Conservation (phyloP, 2,888 invertebrate species). For the Nephrocerus scutellatus region DNA sequence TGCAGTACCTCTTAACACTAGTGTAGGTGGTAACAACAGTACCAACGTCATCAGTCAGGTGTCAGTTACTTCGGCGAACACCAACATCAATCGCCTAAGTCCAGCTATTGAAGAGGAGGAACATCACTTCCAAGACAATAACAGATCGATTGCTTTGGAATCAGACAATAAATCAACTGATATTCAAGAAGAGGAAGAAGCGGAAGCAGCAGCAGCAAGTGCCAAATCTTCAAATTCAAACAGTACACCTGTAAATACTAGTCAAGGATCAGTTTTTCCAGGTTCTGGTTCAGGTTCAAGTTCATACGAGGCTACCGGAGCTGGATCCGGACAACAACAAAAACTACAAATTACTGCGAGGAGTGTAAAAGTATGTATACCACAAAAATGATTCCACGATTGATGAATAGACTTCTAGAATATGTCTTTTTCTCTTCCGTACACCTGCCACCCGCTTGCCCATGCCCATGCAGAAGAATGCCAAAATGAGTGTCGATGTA, state of each 20-base stretch:
- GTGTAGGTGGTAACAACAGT: too few relatives aligned
- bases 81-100: slow-evolving; percentile 31
- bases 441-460: too few relatives aligned
- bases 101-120: slow-evolving; percentile 44
- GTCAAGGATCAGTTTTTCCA: too few relatives aligned
- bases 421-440: too few relatives aligned
- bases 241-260: too few relatives aligned
- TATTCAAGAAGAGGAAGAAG: slow-evolving; percentile 5
- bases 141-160: slow-evolving; percentile 32
- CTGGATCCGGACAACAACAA: too few relatives aligned
- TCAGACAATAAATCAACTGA: slow-evolving; percentile 17
- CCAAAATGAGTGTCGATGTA: slow-evolving; percentile 48
- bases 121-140: slow-evolving; percentile 28
- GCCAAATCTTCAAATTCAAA: slow-evolving; percentile 29
- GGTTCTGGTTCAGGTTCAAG: too few relatives aligned
- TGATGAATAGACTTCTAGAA: too few relatives aligned
- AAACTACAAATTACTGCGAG: slow-evolving; percentile 20
- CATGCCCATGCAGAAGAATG: slow-evolving; percentile 42
- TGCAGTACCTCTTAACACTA: slow-evolving; percentile 39
- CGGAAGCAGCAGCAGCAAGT: slow-evolving; percentile 21
- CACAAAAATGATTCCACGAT: too few relatives aligned
- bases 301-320: too few relatives aligned
- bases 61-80: slow-evolving; percentile 13
- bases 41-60: slow-evolving; percentile 7
- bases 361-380: slow-evolving; percentile 22